Evolutionary conservation across 2,888 invertebrate genomes (phyloP).

Genomic region (Synergus laeviventris): DNA sequence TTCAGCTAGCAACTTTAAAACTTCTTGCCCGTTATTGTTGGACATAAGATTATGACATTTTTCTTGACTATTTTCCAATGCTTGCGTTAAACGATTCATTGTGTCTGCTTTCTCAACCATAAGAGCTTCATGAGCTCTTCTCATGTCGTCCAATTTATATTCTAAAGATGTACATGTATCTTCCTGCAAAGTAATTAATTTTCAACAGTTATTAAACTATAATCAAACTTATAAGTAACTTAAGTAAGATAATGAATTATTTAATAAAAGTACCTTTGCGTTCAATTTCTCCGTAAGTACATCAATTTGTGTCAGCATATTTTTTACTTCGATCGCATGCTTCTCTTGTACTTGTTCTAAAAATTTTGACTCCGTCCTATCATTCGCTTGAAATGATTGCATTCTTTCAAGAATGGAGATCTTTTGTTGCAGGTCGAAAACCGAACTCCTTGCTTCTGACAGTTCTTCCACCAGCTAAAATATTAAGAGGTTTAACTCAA

Average conservation of each 20-base stretch:
- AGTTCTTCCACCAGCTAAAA: slow-evolving; percentile 66
- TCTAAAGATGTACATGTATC: slow-evolving; percentile 65
- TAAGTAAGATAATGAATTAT: background rate
- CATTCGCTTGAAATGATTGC: slow-evolving; percentile 66
- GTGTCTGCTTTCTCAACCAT: slow-evolving; percentile 81
- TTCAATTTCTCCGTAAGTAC: slow-evolving; percentile 73
- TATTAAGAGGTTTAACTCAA: background rate
- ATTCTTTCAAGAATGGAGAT: slow-evolving; percentile 67
- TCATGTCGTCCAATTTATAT: slow-evolving; percentile 75
- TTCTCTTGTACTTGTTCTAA: slow-evolving; percentile 77
- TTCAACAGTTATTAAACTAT: slow-evolving; percentile 27
- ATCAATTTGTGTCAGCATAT: slow-evolving; percentile 77
- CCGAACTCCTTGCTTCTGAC: slow-evolving; percentile 63
- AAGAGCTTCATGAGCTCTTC: slow-evolving; percentile 80
- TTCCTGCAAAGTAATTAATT: slow-evolving; percentile 60
- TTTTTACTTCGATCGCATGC: slow-evolving; percentile 76
- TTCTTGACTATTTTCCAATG: slow-evolving; percentile 80
- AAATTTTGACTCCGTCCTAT: slow-evolving; percentile 71
- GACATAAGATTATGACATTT: slow-evolving; percentile 76
- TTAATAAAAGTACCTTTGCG: slow-evolving; percentile 62
- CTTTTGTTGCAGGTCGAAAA: slow-evolving; percentile 69
- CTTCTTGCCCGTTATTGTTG: slow-evolving; percentile 76
- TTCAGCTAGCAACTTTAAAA: slow-evolving; percentile 76
- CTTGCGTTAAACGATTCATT: slow-evolving; percentile 81
- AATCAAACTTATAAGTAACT: background rate